A percentile compares a stretch with the other conserved stretches of the same genome.
These are phyloP conservation scores for Hippasteria phrygiana DNA, from an alignment of 53 echinoderm and acorn worm species.

Conservation along the genomic window DNA sequence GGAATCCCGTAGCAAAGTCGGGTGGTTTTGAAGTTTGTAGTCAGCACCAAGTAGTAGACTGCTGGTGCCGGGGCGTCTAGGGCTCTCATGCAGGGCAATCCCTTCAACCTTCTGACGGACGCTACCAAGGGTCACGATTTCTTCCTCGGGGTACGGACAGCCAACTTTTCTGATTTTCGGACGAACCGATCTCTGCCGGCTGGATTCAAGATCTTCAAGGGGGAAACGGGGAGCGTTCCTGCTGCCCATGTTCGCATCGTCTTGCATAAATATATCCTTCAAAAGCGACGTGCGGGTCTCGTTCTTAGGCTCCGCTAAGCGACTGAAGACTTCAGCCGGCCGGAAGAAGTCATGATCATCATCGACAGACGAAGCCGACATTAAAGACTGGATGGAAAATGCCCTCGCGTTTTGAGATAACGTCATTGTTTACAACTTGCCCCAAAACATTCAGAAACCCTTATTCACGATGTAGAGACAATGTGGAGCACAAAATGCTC, in stretches of 20 bases:
- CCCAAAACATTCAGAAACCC: background rate
- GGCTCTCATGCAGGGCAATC: background rate
- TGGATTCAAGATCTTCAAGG: background rate
- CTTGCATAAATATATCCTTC: background rate
- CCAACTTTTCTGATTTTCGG: background rate
- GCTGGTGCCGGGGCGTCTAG: background rate
- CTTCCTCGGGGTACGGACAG: background rate
- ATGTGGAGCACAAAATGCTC: no score
- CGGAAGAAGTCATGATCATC: background rate
- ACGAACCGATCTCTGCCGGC: background rate
- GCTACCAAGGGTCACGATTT: background rate
- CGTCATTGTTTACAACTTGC: background rate
- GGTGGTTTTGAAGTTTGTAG: background rate
- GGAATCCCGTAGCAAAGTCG: background rate
- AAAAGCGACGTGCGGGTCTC: background rate
- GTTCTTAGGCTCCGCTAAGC: background rate
- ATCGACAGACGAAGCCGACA: background rate
- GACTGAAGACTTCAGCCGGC: conserved; percentile 4
- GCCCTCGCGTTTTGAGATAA: conserved; percentile 3
- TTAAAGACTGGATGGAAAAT: conserved; percentile 15
- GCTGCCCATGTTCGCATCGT: background rate
- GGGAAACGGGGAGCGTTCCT: background rate
- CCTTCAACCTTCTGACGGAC: background rate
- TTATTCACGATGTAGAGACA: no score
- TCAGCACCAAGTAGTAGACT: background rate